Conservation (phyloP, 2,113 vertebrate species). For the Prochilodus magdalenae region DNA sequence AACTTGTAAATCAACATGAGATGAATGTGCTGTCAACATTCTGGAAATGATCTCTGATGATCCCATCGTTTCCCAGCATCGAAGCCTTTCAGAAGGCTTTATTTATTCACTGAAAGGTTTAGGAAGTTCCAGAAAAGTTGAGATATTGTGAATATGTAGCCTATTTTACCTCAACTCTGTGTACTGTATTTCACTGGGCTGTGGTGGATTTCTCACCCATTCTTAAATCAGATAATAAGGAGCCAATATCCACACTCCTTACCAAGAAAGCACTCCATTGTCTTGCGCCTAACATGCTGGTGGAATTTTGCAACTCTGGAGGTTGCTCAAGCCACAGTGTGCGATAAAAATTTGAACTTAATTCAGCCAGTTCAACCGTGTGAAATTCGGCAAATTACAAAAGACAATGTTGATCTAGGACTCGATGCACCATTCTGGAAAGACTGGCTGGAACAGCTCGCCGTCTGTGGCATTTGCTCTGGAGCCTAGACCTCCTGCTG, state of each 20-base stretch:
- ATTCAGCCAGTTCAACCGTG: neutral
- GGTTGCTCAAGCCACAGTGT: neutral
- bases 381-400: constrained; percentile 9
- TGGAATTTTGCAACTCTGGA: neutral
- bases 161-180: neutral
- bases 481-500: constrained; percentile 20
- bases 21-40: neutral
- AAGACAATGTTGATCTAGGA: neutral
- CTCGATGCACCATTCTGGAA: neutral
- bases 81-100: neutral
- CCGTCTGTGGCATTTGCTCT: neutral
- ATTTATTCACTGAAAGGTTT: neutral
- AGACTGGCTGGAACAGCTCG: neutral
- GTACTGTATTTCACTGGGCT: neutral
- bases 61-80: neutral
- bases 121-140: neutral
- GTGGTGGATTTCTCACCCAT: neutral
- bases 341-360: neutral
- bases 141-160: neutral
- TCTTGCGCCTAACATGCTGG: neutral
- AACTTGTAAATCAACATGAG: neutral
- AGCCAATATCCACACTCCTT: neutral
- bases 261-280: neutral
- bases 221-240: neutral
- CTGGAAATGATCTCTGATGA: neutral